These are phyloP conservation scores for Pardosa pseudoannulata DNA, from an alignment of 2,888 invertebrate species.

Conservation along the genomic window DNA sequence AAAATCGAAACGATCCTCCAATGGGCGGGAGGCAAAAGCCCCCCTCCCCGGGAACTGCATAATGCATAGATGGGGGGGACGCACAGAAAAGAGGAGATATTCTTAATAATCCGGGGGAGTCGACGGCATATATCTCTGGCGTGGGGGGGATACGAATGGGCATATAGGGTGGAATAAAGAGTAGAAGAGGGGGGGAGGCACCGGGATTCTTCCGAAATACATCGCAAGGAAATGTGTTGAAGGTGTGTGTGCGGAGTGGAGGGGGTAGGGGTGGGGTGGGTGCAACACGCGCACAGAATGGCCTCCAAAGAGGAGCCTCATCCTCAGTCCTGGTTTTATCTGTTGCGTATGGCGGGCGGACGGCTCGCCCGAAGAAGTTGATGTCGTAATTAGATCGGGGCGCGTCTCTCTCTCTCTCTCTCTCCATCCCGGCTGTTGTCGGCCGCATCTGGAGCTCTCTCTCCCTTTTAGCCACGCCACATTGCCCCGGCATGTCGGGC, in stretches of 20 bases:
- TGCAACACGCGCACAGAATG: conserved; percentile 27
- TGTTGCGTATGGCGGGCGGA: conserved; percentile 63
- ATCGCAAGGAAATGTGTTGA: conserved; percentile 38
- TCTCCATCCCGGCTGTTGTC: conserved; percentile 62
- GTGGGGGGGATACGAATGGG: conserved; percentile 21
- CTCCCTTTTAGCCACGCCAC: conserved; percentile 66
- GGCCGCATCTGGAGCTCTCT: conserved; percentile 43
- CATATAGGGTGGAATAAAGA: neutral
- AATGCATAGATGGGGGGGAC: conserved; percentile 36
- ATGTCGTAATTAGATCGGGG: conserved; percentile 70
- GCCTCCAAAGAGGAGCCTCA: conserved; percentile 61
- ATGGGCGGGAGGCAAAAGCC: conserved; percentile 50
- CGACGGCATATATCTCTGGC: conserved; percentile 5
- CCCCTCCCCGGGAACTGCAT: conserved; percentile 31
- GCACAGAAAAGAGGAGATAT: conserved; percentile 16
- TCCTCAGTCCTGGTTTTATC: conserved; percentile 57
- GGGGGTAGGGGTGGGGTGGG: conserved; percentile 34
- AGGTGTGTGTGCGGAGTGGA: no score
- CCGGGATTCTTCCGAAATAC: conserved; percentile 35
- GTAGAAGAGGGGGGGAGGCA: conserved; percentile 13
- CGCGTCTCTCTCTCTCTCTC: conserved; percentile 15
- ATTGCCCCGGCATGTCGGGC: conserved; percentile 72
- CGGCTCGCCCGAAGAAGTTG: conserved; percentile 46
- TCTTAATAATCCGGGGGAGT: conserved; percentile 61
- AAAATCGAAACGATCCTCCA: conserved; percentile 65